Base-by-base conservation (phyloP, 2,113 vertebrate species). In the Coturnix japonica region DNA sequence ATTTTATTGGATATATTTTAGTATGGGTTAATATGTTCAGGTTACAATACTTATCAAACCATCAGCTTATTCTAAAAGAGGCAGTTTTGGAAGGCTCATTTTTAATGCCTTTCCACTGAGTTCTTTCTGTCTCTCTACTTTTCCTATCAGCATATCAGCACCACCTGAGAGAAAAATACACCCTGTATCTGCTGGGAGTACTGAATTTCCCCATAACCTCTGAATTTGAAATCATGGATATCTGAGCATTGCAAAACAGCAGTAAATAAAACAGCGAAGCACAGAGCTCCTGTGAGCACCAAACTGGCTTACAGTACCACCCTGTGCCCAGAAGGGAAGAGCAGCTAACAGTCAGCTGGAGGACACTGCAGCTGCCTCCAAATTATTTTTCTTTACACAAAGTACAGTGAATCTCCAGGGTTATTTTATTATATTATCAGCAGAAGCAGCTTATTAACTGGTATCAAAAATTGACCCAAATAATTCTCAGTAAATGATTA, bases 301-400 rank as follows among this genome's bases (percentile, higher is more conserved):
- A 44, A 47, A 69, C 23, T n/a, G 53, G 35, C 60, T 70, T 69
- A 49, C 35, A 47, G 31, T 33, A 37, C 47, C 49, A 66, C 60
- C 23, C 66, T 26, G 66, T 73, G 44, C 59, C 43, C 17, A 41
- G 66, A 31, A 23, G 22, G 54, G 76, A 61, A 71, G 74, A 28
- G 20, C 8, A 35, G 63, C 59, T 41, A 59, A 67, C 75, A 87
- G 75, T 44, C 89, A 67, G 26, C 15, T 61, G 43, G 70, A 96
- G 95, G 96, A 91, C 94, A 72, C 3, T 77, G 89, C 87, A 91
- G 79, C 71, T 7, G 9, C 80, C 87, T 95, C 47, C 69, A 72
- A 85, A 72, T 84, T 91, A 79, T 83, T 94, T 88, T 77, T 78
- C 94, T 93, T 92, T 69, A 91, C 28, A 30, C 44, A 21, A 9